phyloP scores from a whole-genome alignment of 92 coral and sea anemone species.

The Montipora capitata region DNA sequence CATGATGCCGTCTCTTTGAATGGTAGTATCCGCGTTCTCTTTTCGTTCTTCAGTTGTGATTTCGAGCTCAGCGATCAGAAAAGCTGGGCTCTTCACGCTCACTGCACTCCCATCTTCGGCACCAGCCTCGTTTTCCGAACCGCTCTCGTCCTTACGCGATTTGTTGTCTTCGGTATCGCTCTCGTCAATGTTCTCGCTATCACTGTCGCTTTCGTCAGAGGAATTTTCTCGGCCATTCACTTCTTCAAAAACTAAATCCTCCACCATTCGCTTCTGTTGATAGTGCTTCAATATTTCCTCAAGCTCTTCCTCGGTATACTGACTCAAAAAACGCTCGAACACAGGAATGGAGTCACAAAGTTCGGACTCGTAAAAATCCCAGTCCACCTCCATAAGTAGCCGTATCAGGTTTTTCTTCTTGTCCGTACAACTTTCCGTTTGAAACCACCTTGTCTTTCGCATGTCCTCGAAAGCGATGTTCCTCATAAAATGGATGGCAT shows the following conservation, averaged over 20 bases:
- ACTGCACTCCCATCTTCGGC: conserved; percentile 6
- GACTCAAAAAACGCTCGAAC: conserved; percentile 78
- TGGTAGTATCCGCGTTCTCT: not conserved
- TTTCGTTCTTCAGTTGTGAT: not conserved
- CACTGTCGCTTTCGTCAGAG: conserved; percentile 53
- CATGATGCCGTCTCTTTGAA: not conserved
- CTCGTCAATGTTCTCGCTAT: conserved; percentile 51
- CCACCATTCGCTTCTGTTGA: conserved; percentile 61
- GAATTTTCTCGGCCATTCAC: conserved; percentile 49
- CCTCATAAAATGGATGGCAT: conserved; percentile 85
- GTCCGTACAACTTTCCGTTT: conserved; percentile 71
- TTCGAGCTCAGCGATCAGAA: conserved; percentile 25
- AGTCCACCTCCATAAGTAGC: conserved; percentile 85
- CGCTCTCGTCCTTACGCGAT: conserved; percentile 50
- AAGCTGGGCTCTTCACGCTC: conserved; percentile 1
- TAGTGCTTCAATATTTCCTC: conserved; percentile 57
- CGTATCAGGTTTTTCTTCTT: conserved; percentile 87
- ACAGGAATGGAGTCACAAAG: conserved; percentile 88
- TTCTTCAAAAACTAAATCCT: conserved; percentile 56
- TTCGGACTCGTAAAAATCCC: conserved; percentile 90
- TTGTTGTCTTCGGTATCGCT: conserved; percentile 49
- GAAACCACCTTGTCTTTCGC: conserved; percentile 87
- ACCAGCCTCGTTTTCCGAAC: conserved; percentile 8
- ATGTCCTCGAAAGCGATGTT: conserved; percentile 85
- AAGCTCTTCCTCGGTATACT: conserved; percentile 77